Conservation (phyloP, 2,888 invertebrate genomes). For the Sacculina carcini region DNA sequence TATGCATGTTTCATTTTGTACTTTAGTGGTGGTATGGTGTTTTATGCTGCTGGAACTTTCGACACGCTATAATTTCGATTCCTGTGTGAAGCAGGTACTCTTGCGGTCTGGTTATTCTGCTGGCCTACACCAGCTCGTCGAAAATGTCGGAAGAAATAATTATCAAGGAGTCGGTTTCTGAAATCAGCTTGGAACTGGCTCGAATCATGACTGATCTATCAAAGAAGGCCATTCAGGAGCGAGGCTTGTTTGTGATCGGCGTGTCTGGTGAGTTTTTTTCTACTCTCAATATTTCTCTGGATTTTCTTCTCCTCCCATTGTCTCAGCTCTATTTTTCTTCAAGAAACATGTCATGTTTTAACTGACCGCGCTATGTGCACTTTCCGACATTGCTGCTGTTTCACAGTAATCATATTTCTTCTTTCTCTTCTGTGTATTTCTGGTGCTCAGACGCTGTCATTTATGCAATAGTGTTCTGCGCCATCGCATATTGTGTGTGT, state of each 20-base stretch:
- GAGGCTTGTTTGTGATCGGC: constrained; percentile 10
- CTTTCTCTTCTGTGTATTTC: too few relatives aligned
- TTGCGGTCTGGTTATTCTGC: not conserved
- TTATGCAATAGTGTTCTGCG: too few relatives aligned
- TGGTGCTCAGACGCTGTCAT: not conserved
- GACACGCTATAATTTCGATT: not conserved
- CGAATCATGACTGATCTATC: constrained; percentile 8
- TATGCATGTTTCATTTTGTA: not conserved
- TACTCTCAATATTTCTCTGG: too few relatives aligned
- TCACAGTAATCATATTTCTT: too few relatives aligned
- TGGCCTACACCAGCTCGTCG: not conserved
- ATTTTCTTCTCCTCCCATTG: too few relatives aligned
- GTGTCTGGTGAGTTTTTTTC: constrained; percentile 10
- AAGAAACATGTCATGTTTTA: too few relatives aligned
- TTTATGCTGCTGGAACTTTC: too few relatives aligned
- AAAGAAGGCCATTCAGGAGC: constrained; percentile 7
- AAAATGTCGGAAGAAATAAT: not conserved
- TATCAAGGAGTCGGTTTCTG: not conserved
- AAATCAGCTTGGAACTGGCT: constrained; percentile 10
- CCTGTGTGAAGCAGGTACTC: not conserved
- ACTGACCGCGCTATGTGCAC: too few relatives aligned
- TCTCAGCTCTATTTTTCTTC: too few relatives aligned
- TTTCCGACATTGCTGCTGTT: too few relatives aligned
- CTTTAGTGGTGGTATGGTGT: not conserved
- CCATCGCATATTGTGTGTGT: too few relatives aligned